Percentiles rank a stretch among this genome's conserved stretches.
These are phyloP conservation scores for Metaphire vulgaris DNA, from an alignment of 1,140 invertebrate genomes.

Conservation along the genomic window DNA sequence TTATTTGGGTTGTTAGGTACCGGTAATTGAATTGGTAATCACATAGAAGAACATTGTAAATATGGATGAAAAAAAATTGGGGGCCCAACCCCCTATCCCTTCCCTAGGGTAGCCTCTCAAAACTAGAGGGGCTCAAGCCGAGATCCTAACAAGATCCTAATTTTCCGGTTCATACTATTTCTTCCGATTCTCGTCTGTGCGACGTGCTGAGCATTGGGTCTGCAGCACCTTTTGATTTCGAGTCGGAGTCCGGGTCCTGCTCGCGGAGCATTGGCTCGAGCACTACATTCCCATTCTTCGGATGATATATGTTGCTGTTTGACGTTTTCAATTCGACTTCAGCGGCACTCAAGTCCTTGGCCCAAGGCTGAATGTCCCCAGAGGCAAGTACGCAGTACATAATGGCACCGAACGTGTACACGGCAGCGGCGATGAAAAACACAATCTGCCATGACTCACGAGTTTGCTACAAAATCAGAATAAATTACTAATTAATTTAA, in stretches of 20 bases:
- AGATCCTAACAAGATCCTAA: no score
- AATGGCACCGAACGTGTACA: slow-evolving; percentile 45
- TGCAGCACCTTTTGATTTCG: neutral
- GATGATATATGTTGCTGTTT: neutral
- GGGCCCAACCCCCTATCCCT: no score
- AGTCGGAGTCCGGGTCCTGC: neutral
- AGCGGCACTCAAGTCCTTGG: slow-evolving; percentile 17
- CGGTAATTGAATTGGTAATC: no score
- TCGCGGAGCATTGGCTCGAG: neutral
- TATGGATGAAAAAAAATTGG: no score
- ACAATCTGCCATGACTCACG: slow-evolving; percentile 50
- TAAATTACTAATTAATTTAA: no score
- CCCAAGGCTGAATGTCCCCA: slow-evolving; percentile 43
- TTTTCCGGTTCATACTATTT: no score
- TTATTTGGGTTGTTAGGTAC: no score
- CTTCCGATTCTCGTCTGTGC: no score
- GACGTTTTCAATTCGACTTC: neutral
- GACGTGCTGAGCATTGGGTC: neutral
- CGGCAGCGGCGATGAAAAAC: slow-evolving; percentile 45
- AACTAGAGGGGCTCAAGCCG: no score
- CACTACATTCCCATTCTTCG: neutral
- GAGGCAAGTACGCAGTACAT: slow-evolving; percentile 44
- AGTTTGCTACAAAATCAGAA: slow-evolving; percentile 41
- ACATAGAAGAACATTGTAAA: no score
- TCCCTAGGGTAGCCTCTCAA: no score